These are phyloP conservation scores for Keiferia lycopersicella DNA, from an alignment of 2,888 invertebrate species.

Conservation along the genomic window DNA sequence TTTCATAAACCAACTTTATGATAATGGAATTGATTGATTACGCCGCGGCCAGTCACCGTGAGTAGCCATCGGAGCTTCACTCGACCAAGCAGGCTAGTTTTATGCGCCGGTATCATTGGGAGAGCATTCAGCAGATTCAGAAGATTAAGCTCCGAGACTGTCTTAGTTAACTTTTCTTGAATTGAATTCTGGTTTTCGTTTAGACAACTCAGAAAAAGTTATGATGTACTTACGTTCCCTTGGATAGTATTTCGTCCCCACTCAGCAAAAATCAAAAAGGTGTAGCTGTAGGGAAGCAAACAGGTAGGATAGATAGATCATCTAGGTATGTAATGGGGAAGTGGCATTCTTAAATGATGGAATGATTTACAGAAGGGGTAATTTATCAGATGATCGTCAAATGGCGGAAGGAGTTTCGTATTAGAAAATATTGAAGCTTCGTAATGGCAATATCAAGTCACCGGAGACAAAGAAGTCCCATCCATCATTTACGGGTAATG, in stretches of 20 bases:
- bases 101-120: neutral
- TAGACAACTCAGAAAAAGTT: too few species aligned
- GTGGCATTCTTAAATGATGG: neutral
- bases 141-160: too few species aligned
- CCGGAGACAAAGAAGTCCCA: slow-evolving; percentile 51
- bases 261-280: too few species aligned
- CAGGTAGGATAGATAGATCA: neutral
- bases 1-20: slow-evolving; percentile 69
- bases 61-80: slow-evolving; percentile 3
- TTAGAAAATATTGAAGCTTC: slow-evolving; percentile 30
- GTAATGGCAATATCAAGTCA: slow-evolving; percentile 60
- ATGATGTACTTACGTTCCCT: too few species aligned
- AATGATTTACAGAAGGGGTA: slow-evolving; percentile 13
- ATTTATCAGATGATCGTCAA: slow-evolving; percentile 15
- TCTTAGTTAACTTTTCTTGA: too few species aligned
- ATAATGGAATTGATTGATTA: slow-evolving; percentile 66
- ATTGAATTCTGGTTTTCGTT: too few species aligned
- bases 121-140: too few species aligned
- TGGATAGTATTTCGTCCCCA: too few species aligned
- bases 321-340: neutral
- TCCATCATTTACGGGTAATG: slow-evolving; percentile 74
- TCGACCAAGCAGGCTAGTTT: neutral
- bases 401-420: slow-evolving; percentile 12
- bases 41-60: slow-evolving; percentile 37
- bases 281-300: neutral